Base-by-base conservation (phyloP, 2,888 invertebrate species). In the Eulithis testata region DNA sequence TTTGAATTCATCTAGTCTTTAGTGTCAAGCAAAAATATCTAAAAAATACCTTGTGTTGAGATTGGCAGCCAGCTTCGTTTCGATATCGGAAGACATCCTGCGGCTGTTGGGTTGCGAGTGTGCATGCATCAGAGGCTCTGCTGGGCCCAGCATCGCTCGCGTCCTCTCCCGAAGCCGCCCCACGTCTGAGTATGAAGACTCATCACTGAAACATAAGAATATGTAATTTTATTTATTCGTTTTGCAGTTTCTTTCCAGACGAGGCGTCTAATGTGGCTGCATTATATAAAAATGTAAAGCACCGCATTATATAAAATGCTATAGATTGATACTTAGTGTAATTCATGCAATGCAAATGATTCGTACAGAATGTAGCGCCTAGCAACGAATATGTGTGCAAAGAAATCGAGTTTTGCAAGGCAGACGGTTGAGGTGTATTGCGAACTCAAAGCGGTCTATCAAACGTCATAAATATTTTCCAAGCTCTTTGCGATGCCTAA, bases 381-480 rank as follows among this genome's bases (percentile, higher is more conserved):
- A 21, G 21, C 21, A 2, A 2, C 21, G 2, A 21, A 2, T 57
- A 52, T 47, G 45, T 55, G 51, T 47, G 59, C 52, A 51, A 43
- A 57, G 21, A 57, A 53, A 51, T 56, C 52, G 51, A 63, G 51
- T 60, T 50, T 61, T 52, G 57, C 64, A 36, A 50, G 51, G 53
- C 44, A 59, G n/a, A 50, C 58, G 59, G 69, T 63, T 68, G 71
- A 68, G 69, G 68, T 71, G 75, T 73, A 76, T 79, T 76, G 76
- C 73, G 75, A 74, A 78, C 84, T 89, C 86, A 90, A 88, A 89
- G 87, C 84, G 79, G 80, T 90, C 86, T 86, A 91, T 90, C 90
- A 90, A 84, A 88, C 79, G 86, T 88, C 88, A 89, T 91, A 90
- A 90, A 91, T 90, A 91, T 89, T 87, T 87, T 86, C 85, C 78